These are phyloP conservation scores for Tanypteryx hageni DNA, from an alignment of 2,888 invertebrate genomes.

Conservation along the genomic window DNA sequence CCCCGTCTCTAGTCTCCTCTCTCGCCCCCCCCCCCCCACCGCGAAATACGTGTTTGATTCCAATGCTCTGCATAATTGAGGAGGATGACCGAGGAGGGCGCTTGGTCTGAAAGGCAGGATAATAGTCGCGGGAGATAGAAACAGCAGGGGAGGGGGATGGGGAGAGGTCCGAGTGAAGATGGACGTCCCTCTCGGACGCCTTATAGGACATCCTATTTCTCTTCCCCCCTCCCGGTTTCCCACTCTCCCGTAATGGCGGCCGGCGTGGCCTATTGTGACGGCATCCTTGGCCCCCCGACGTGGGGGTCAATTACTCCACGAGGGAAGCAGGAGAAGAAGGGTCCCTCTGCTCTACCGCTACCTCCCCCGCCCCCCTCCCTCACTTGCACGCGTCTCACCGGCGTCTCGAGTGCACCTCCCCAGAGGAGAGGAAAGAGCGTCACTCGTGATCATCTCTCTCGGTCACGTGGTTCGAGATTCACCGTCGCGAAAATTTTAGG, in stretches of 20 bases:
- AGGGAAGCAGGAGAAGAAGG: not conserved
- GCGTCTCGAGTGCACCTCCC: conserved; percentile 12
- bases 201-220: conserved; percentile 12
- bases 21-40: not conserved
- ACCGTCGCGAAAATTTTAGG: no score
- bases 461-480: not conserved
- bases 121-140: not conserved
- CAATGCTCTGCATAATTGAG: not conserved
- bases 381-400: not conserved
- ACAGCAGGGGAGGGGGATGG: not conserved
- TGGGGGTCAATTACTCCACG: conserved; percentile 31
- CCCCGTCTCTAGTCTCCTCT: no score
- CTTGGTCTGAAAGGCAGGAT: not conserved
- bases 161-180: not conserved
- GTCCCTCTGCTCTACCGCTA: not conserved
- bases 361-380: not conserved
- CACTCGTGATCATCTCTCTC: not conserved
- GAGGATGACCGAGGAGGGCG: not conserved
- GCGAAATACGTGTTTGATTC: not conserved
- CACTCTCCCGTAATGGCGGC: not conserved
- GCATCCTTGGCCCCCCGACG: conserved; percentile 26
- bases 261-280: conserved; percentile 6
- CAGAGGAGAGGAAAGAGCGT: not conserved
- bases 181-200: not conserved
- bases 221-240: not conserved